phyloP scores from a whole-genome alignment of 2,888 invertebrate genomes.

The Mesoligia furuncula region DNA sequence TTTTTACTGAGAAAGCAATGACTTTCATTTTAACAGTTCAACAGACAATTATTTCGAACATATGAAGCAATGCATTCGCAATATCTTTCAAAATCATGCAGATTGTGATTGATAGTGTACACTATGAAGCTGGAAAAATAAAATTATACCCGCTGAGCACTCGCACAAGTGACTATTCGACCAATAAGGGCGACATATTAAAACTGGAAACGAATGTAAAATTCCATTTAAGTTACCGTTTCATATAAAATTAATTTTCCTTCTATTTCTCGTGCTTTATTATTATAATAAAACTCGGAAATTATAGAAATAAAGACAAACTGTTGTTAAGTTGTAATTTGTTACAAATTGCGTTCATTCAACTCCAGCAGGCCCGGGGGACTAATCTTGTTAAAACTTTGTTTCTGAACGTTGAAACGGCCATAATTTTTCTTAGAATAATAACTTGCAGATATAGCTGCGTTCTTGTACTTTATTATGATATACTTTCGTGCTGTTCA shows the following conservation, averaged over 20 bases:
- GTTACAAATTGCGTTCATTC: slow-evolving; percentile 73
- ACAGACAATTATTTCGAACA: no score
- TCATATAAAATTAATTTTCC: slow-evolving; percentile 32
- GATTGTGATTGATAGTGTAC: no score
- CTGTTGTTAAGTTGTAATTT: slow-evolving; percentile 70
- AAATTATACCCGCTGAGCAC: no score
- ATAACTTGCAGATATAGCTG: slow-evolving; percentile 49
- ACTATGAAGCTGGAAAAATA: no score
- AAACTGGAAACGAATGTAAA: slow-evolving; percentile 18
- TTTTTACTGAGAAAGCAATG: no score
- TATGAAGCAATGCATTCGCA: no score
- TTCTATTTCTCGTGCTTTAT: slow-evolving; percentile 40
- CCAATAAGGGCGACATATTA: not conserved
- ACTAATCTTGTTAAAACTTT: slow-evolving; percentile 74
- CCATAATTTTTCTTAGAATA: slow-evolving; percentile 56
- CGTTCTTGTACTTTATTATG: slow-evolving; percentile 32
- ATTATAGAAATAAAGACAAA: slow-evolving; percentile 66
- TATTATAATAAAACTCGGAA: slow-evolving; percentile 54
- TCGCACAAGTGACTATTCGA: not conserved
- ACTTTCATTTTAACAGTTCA: no score
- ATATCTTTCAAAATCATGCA: no score
- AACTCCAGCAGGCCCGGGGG: slow-evolving; percentile 67
- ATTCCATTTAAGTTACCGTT: slow-evolving; percentile 39
- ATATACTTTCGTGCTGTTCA: slow-evolving; percentile 26
- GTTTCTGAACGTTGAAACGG: slow-evolving; percentile 40